Percentiles rank a stretch among this genome's conserved stretches.
Evolutionary conservation across 2,113 vertebrate species (phyloP).

Genomic region (Nothocercus julius): DNA sequence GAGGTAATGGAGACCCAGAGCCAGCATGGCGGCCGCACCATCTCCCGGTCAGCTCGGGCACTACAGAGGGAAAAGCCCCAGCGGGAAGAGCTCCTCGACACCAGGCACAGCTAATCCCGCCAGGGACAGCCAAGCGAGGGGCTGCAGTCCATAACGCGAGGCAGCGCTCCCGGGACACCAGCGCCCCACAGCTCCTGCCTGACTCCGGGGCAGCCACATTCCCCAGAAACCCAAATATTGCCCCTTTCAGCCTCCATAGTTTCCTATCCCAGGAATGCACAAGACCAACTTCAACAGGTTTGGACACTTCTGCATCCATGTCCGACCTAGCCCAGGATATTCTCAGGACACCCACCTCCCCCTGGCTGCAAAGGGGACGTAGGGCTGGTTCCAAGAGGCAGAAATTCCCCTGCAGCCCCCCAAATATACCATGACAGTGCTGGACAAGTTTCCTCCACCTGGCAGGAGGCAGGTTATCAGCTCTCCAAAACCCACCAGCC

Average conservation of each 20-base stretch:
- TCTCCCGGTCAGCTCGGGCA: neutral
- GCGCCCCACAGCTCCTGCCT: neutral
- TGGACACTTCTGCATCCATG: neutral
- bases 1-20: conserved; percentile 42
- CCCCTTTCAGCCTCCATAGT: neutral
- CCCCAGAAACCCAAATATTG: neutral
- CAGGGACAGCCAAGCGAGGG: neutral
- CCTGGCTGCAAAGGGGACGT: neutral
- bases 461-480: neutral
- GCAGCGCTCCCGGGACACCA: neutral
- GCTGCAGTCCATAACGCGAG: neutral
- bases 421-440: neutral
- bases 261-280: neutral
- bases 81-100: neutral
- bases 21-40: neutral
- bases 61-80: neutral
- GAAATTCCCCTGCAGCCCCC: neutral
- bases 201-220: neutral
- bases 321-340: neutral
- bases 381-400: neutral
- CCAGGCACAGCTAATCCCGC: neutral
- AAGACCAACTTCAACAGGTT: neutral
- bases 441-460: neutral
- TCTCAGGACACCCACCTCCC: neutral
- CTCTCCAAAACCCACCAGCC: neutral